phyloP scores from a whole-genome alignment of 2,797 vertebrate species.

The Artibeus lituratus region DNA sequence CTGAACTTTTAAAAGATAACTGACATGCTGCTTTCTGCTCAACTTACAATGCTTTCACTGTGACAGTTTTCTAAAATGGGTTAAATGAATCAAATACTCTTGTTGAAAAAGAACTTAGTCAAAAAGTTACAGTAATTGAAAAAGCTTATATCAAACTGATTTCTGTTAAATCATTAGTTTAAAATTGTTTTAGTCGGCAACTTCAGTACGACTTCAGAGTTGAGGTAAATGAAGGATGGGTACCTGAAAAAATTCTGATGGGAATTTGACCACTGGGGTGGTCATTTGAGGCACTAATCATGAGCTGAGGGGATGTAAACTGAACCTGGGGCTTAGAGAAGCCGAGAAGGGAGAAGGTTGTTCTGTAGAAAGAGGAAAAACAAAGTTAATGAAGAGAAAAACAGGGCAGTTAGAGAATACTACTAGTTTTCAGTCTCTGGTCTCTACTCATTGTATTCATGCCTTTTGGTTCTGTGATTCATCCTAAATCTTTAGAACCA shows the following conservation, averaged over 20 bases:
- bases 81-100: slow-evolving; percentile 31
- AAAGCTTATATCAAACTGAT: slow-evolving; percentile 27
- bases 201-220: background rate
- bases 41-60: background rate
- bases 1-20: slow-evolving; percentile 59
- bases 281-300: background rate
- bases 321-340: background rate
- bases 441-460: background rate
- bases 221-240: background rate
- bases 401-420: background rate
- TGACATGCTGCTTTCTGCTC: slow-evolving; percentile 3
- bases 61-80: slow-evolving; percentile 14
- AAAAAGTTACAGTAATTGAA: slow-evolving; percentile 11
- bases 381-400: background rate
- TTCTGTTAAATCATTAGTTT: slow-evolving; percentile 17
- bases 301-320: background rate
- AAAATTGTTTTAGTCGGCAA: background rate
- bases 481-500: background rate
- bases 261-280: background rate
- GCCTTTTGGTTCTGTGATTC: background rate
- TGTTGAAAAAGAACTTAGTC: slow-evolving; percentile 2
- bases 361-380: background rate
- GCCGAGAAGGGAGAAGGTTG: background rate
- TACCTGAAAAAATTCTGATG: background rate
- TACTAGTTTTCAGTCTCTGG: background rate